Base-by-base conservation (phyloP, 1,140 invertebrate genomes). In the Bombus soroeensis region DNA sequence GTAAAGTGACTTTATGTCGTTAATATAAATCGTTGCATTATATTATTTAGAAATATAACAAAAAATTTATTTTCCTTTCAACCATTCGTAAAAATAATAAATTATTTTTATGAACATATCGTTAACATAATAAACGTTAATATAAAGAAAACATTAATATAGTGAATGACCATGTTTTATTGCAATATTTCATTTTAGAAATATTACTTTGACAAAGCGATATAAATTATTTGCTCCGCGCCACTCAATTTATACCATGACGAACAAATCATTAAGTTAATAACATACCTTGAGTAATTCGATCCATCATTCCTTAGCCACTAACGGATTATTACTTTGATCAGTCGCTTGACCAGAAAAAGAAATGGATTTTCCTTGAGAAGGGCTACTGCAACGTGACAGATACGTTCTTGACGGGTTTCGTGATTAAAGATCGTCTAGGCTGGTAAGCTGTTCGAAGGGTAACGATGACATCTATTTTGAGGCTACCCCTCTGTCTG, bases 391-490 rank as follows among this genome's bases (percentile, higher is more conserved):
- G 28, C 37, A 85, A 57, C 70, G 57, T 85, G 78, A 85, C 68
- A 74, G 83, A 85, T 81, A 85, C 70, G 78, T 59, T 57, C 83
- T 43, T 81, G 70, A 85, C 28, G 34, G 71, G 71, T 64, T 37
- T 57, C n/a, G 41, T 85, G 83, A 85, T 85, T 85, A 81, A 85
- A 74, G 83, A 81, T 74, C 59, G 70, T 57, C 70, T 74, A 64
- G 59, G 59, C 13, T 41, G 78, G 68, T 74, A 41, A 57, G 59
- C 53, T 66, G 57, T 32, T 64, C 34, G 70, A 62, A 32, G 43
- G 71, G 83, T 84, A 78, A 78, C 82, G 83, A 71, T 85, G 83
- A 85, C 83, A 81, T 85, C 68, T 81, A 85, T 68, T 74, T 81
- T 68, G 59, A 68, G 68, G 47, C 78, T 41, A 57, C 57, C 78